Percentiles rank a stretch among this genome's conserved stretches.
These are phyloP conservation scores for Trissoscelio sp. DNA, from an alignment of 2,888 invertebrate genomes.

Conservation along the genomic window DNA sequence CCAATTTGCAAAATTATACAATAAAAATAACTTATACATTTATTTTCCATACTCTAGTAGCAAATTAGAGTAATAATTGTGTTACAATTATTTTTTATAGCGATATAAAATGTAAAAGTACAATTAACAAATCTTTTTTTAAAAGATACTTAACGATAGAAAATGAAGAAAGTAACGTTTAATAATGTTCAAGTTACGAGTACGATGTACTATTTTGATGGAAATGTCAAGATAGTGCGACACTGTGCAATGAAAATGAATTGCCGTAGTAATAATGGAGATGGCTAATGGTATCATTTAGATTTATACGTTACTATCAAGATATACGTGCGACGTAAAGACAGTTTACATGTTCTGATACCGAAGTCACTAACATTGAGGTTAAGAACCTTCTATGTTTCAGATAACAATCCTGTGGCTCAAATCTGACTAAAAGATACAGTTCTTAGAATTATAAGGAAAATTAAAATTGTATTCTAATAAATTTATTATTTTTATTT, in stretches of 20 bases:
- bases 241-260: slow-evolving; percentile 44
- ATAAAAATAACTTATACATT: too few species aligned
- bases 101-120: too few species aligned
- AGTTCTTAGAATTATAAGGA: too few species aligned
- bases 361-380: slow-evolving; percentile 23
- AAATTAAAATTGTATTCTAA: too few species aligned
- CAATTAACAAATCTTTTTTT: slow-evolving; percentile 1
- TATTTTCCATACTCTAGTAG: too few species aligned
- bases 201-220: slow-evolving; percentile 25
- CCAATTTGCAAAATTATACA: too few species aligned
- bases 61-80: too few species aligned
- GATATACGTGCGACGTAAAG: slow-evolving; percentile 37
- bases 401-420: not conserved
- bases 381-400: slow-evolving; percentile 16
- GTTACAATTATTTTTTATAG: too few species aligned
- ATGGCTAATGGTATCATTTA: slow-evolving; percentile 47
- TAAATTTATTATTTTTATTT: too few species aligned
- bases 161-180: not conserved
- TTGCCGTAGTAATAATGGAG: slow-evolving; percentile 38
- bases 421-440: not conserved
- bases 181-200: slow-evolving; percentile 15
- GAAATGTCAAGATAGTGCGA: slow-evolving; percentile 35
- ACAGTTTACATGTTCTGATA: slow-evolving; percentile 42
- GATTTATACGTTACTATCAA: slow-evolving; percentile 48
- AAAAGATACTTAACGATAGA: not conserved